Percentiles rank a stretch among this genome's conserved stretches.
These are phyloP conservation scores for Pissodes strobi DNA, from an alignment of 1,140 invertebrate genomes.

Conservation along the genomic window DNA sequence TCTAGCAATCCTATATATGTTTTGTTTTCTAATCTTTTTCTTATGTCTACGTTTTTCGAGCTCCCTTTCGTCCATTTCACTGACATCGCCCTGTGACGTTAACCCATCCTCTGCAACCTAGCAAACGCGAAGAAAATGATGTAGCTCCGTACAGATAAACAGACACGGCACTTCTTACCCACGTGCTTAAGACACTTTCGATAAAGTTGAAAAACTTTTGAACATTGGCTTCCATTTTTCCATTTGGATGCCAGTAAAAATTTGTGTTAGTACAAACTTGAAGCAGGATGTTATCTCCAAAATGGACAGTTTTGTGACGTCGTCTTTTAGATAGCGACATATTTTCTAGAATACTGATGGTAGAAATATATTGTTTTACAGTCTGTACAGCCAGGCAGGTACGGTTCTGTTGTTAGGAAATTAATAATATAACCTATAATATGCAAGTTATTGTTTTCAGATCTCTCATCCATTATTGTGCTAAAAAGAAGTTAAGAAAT, in stretches of 20 bases:
- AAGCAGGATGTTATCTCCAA: conserved; percentile 70
- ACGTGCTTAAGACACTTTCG: conserved; percentile 69
- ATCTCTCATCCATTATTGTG: not conserved
- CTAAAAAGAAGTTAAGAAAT: not conserved
- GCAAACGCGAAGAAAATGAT: not conserved
- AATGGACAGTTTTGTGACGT: conserved; percentile 75
- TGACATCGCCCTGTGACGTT: conserved; percentile 67
- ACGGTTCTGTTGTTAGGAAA: too few relatives aligned
- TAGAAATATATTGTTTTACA: too few relatives aligned
- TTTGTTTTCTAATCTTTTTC: conserved; percentile 66
- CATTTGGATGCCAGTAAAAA: conserved; percentile 50
- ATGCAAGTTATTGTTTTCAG: too few relatives aligned
- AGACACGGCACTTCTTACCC: conserved; percentile 55
- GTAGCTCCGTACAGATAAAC: not conserved
- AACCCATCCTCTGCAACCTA: conserved; percentile 65
- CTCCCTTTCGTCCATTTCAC: conserved; percentile 66
- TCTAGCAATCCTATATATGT: conserved; percentile 67
- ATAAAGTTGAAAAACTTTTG: conserved; percentile 77
- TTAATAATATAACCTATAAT: too few relatives aligned
- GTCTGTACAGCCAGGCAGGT: too few relatives aligned
- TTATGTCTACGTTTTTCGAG: conserved; percentile 67
- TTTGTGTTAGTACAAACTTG: conserved; percentile 68
- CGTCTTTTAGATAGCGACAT: conserved; percentile 59
- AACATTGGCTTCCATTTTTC: conserved; percentile 69
- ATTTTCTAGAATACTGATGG: conserved; percentile 36